Conservation (phyloP, 2,888 invertebrate species). For the Pinctada fucata region DNA sequence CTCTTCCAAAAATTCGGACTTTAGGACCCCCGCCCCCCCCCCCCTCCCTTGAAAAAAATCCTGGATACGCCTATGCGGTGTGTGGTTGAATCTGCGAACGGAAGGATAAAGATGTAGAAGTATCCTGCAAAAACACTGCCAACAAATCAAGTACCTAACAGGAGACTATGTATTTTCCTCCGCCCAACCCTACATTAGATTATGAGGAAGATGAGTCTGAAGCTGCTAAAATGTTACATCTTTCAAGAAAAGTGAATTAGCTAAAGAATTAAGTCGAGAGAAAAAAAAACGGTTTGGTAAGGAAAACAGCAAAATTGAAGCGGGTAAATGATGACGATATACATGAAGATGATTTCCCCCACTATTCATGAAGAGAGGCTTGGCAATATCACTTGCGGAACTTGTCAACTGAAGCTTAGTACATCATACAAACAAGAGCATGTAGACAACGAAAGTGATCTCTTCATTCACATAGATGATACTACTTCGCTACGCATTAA, state of each 20-base stretch:
- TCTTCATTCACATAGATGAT: conserved; percentile 17
- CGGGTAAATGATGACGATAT: too few relatives aligned
- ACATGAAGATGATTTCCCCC: conserved; percentile 7
- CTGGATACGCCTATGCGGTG: too few relatives aligned
- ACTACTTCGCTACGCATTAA: conserved; percentile 15
- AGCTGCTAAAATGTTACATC: conserved; percentile 21
- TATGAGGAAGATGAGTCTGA: neutral
- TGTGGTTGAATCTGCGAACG: too few relatives aligned
- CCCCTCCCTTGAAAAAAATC: too few relatives aligned
- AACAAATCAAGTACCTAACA: too few relatives aligned
- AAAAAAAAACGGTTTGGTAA: neutral
- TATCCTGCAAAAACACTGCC: too few relatives aligned
- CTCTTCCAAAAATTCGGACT: too few relatives aligned
- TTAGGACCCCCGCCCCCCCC: too few relatives aligned
- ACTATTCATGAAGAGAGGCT: conserved; percentile 23
- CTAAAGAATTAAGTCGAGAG: conserved; percentile 14
- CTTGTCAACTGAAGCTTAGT: conserved; percentile 34
- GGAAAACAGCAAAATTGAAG: too few relatives aligned
- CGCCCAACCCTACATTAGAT: neutral
- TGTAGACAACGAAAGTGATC: conserved; percentile 25
- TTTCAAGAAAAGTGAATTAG: conserved; percentile 3
- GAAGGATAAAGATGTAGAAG: too few relatives aligned
- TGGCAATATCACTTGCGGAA: conserved; percentile 27
- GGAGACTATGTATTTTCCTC: neutral
- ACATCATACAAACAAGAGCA: conserved; percentile 36